Percentiles rank a stretch among this genome's conserved stretches.
Conservation (phyloP, 2,113 vertebrate genomes). For the Equus quagga region DNA sequence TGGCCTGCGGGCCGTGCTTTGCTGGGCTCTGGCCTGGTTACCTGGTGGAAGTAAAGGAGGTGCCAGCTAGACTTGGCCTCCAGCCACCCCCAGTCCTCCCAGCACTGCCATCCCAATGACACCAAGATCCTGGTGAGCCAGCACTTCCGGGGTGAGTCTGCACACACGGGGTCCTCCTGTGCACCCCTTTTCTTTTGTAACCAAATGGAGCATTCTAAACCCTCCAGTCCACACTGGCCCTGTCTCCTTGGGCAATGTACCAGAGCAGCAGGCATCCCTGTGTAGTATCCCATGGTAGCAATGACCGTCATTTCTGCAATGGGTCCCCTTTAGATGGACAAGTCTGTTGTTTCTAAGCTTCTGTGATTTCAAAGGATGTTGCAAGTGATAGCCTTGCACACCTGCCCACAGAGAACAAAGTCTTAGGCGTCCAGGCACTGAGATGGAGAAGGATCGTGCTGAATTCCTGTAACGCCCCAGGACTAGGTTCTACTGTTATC, state of each 20-base stretch:
- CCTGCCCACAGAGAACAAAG: rapidly evolving
- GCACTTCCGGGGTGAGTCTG: not conserved
- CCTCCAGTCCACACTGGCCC: rapidly evolving
- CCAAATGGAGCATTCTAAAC: not conserved
- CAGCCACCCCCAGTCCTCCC: not conserved
- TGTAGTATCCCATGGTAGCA: rapidly evolving
- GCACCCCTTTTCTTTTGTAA: too few relatives aligned
- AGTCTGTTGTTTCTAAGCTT: not conserved
- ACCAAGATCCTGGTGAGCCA: not conserved
- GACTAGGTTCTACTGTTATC: not conserved
- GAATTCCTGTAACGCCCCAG: too few relatives aligned
- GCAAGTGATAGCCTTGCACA: rapidly evolving
- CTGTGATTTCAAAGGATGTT: not conserved
- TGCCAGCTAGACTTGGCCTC: not conserved
- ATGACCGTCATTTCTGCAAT: rapidly evolving
- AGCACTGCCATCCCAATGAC: rapidly evolving
- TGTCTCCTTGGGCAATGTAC: rapidly evolving
- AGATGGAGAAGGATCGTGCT: not conserved
- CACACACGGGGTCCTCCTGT: not conserved
- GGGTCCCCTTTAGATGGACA: rapidly evolving
- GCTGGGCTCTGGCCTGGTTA: rapidly evolving
- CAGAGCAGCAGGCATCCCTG: rapidly evolving
- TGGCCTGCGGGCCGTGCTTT: rapidly evolving
- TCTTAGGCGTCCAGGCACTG: rapidly evolving
- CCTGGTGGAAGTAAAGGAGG: too few relatives aligned